Conservation (phyloP, 2,888 invertebrate species). For the Dryobotodes eremita region DNA sequence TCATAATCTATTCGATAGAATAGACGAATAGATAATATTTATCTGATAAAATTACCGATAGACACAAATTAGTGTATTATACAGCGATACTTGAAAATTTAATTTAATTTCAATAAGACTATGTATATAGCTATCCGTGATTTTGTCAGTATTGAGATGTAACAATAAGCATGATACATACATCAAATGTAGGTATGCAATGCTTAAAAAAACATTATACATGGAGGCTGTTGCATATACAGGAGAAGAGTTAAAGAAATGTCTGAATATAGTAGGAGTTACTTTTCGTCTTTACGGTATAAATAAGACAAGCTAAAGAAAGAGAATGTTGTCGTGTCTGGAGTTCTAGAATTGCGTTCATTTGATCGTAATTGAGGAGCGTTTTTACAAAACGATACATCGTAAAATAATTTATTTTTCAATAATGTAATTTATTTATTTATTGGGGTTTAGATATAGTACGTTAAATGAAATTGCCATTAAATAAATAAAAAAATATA, state of each 20-base stretch:
- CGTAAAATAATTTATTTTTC: too few species aligned
- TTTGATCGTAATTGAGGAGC: too few species aligned
- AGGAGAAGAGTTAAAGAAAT: constrained; percentile 24
- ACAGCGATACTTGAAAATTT: background rate
- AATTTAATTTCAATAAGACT: background rate
- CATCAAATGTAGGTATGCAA: background rate
- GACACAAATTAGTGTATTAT: background rate
- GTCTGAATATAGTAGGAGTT: background rate
- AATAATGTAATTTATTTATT: too few species aligned
- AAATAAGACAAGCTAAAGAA: constrained; percentile 40
- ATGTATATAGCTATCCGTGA: constrained; percentile 11
- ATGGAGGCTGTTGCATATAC: background rate
- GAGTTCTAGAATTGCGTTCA: background rate
- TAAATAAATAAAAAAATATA: too few species aligned
- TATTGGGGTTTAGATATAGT: too few species aligned
- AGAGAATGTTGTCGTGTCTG: background rate
- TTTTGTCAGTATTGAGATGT: constrained; percentile 18
- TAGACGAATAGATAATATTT: background rate
- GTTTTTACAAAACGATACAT: too few species aligned
- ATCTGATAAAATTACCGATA: constrained; percentile 29
- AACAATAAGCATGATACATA: background rate
- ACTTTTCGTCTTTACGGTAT: constrained; percentile 25
- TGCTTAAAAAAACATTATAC: constrained; percentile 4
- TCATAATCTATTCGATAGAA: background rate
- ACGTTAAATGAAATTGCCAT: too few species aligned